Evolutionary conservation across 2,797 vertebrate species (phyloP), one percentile per base, ranked within the genome.

Genomic region (Pelochelys cantorii): DNA sequence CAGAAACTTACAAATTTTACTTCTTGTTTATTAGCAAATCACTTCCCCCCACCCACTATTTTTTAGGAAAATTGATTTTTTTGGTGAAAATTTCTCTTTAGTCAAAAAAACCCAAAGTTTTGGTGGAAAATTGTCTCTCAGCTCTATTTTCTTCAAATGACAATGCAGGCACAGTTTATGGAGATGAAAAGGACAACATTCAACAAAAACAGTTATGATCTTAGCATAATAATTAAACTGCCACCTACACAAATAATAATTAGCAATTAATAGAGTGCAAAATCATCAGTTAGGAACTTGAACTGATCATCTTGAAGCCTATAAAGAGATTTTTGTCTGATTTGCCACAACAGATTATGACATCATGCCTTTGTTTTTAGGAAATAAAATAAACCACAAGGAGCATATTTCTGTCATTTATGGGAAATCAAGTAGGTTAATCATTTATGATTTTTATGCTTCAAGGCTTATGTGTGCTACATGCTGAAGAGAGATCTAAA

Each of bases 381-480:
- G 87, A 42, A 95, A 74, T 89, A 94, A 93, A 96, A 95, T 95
- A 94, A 93, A 84, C 88, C 60, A 75, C 13, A 80, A 89, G 91
- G 79, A 94, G 84, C 86, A 87, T 94, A 95, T 97, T 97, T 97
- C 97, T 96, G 77, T 95, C 95, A 96, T 95, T 96, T 94, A 65
- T 91, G 90, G 93, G 89, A 95, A 96, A 97, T 95, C 96, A 97
- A 96, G 88, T 95, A 96, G 93, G 96, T 97, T 97, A 97, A 97
- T 97, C 95, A 97, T 97, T 97, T 97, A 96, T 97, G 95, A 97
- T 96, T 97, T 97, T 97, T 97, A 97, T 97, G 96, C 97, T 97
- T 97, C 97, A 94, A 96, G 96, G 95, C 95, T 90, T 95, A 96
- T 95, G 95, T 89, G 95, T 91, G 92, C 94, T 97, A 95, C 96